Percentiles rank a stretch among this genome's conserved stretches.
Evolutionary conservation across 2,797 vertebrate species (phyloP).

Genomic region (Oreonectes daqikongensis): DNA sequence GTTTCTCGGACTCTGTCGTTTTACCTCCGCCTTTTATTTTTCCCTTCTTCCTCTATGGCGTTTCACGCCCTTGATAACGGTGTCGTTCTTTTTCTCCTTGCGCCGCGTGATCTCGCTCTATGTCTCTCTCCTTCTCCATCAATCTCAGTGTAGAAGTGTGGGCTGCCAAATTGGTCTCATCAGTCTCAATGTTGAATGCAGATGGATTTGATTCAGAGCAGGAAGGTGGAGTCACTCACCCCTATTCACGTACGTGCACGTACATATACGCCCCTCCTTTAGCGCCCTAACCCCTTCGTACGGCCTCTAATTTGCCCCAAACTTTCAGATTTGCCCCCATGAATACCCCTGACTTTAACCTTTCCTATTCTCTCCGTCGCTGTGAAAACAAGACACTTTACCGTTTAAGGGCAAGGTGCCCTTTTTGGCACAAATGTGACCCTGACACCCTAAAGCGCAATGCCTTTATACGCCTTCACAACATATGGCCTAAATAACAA

Average conservation of each 20-base stretch:
- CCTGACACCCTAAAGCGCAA: not conserved
- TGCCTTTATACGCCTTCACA: not conserved
- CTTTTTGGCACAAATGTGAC: not conserved
- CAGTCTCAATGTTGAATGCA: constrained; percentile 99
- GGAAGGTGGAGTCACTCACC: constrained; percentile 96
- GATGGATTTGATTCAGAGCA: constrained; percentile 97
- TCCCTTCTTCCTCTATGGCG: not conserved
- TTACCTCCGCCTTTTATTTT: not conserved
- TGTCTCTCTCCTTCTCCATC: constrained; percentile 78
- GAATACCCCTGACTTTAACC: not conserved
- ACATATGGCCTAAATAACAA: not conserved
- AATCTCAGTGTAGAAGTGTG: constrained; percentile 99
- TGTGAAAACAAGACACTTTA: not conserved
- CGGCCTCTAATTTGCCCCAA: constrained; percentile 62
- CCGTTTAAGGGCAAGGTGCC: not conserved
- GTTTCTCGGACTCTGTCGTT: not conserved
- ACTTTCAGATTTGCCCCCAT: constrained; percentile 33
- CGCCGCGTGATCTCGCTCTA: constrained; percentile 53
- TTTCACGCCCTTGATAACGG: not conserved
- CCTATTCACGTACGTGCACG: constrained; percentile 69
- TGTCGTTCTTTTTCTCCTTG: constrained; percentile 1
- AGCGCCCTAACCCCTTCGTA: constrained; percentile 42
- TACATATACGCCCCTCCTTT: constrained; percentile 42
- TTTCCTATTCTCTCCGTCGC: not conserved
- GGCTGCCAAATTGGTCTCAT: constrained; percentile 99